Conservation (phyloP, 2,113 vertebrate genomes). For the Ovis aries region ARS-UI_Ramb_v3.0 NC_056054.1:239289501-239290000, state of each 20-base stretch:
- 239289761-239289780: background rate
- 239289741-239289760: background rate
- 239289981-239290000: background rate
- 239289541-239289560: background rate
- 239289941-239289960: background rate
- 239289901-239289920: background rate
- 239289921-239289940: background rate
- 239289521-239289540: background rate
- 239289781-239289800: background rate
- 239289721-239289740: background rate
- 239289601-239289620: background rate
- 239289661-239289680: background rate
- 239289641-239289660: background rate
- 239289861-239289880: too few relatives aligned
- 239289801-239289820: background rate
- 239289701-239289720: background rate
- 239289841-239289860: background rate
- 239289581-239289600: background rate
- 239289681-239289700: background rate
- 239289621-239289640: background rate
- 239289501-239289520: conserved; percentile 25
- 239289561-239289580: background rate
- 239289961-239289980: background rate
- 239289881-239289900: background rate
- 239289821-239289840: background rate